These are phyloP conservation scores for Liasis olivaceus DNA, from an alignment of 2,797 vertebrate species.

Conservation along the genomic window DNA sequence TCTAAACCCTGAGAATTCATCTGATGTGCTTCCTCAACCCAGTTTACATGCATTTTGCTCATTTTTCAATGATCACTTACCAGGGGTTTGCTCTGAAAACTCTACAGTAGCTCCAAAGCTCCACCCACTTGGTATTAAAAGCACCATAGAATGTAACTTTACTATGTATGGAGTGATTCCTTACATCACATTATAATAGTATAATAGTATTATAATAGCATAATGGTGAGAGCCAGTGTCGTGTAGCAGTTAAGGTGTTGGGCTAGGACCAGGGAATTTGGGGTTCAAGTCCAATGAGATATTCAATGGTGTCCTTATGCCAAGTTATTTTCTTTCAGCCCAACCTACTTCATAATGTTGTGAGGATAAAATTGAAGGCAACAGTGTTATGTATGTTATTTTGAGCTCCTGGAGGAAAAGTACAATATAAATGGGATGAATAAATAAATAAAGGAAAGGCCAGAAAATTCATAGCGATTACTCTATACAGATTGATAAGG, in stretches of 20 bases:
- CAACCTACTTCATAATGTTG: background rate
- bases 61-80: constrained; percentile 31
- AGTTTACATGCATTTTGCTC: constrained; percentile 30
- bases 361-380: too few relatives aligned
- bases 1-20: constrained; percentile 28
- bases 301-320: background rate
- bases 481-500: background rate
- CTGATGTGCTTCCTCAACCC: constrained; percentile 28
- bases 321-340: background rate
- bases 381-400: too few relatives aligned
- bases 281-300: background rate
- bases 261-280: background rate
- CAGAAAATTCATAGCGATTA: background rate
- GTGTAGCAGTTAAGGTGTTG: background rate
- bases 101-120: constrained; percentile 20
- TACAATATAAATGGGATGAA: background rate
- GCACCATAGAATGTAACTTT: background rate
- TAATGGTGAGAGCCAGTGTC: background rate
- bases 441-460: background rate
- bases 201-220: background rate
- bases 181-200: background rate
- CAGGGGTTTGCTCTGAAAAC: constrained; percentile 2
- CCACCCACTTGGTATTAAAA: background rate
- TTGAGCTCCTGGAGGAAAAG: background rate
- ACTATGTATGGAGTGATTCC: background rate